phyloP scores from a whole-genome alignment of 2,797 vertebrate species.

The Eulemur coronatus region DNA sequence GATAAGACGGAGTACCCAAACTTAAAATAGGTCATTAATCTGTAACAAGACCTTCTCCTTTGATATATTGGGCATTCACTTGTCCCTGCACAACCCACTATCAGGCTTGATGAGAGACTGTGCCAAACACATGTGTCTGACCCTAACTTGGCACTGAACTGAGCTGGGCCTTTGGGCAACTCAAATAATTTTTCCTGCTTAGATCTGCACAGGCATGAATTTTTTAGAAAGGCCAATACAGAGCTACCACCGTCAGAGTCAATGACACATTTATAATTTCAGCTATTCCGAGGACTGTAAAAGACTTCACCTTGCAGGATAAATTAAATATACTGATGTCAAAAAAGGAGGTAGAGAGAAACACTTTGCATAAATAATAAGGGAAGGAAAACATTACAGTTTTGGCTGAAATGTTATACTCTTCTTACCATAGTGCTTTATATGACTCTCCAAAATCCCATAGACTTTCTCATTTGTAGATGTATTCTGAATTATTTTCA shows the following conservation, averaged over 20 bases:
- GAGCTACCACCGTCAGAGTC: neutral
- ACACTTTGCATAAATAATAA: neutral
- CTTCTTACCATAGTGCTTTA: neutral
- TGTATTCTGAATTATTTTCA: neutral
- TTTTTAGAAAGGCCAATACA: neutral
- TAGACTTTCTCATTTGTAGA: neutral
- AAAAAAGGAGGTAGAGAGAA: neutral
- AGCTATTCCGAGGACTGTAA: neutral
- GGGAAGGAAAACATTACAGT: neutral
- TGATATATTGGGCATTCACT: neutral
- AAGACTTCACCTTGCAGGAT: neutral
- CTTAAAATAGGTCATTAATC: neutral
- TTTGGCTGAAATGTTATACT: neutral
- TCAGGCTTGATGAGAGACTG: neutral
- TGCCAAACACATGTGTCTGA: neutral
- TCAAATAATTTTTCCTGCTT: neutral
- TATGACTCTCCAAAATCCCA: neutral
- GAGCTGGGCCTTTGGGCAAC: neutral
- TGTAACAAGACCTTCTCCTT: neutral
- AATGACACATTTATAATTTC: neutral
- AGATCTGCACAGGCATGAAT: neutral
- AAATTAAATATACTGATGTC: neutral
- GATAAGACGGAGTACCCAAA: neutral
- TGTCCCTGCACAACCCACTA: neutral
- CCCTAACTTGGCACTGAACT: neutral